A percentile compares a stretch with the other conserved stretches of the same genome.
phyloP scores from a whole-genome alignment of 2,888 invertebrate species.

The Sphaerophoria rueppellii region DNA sequence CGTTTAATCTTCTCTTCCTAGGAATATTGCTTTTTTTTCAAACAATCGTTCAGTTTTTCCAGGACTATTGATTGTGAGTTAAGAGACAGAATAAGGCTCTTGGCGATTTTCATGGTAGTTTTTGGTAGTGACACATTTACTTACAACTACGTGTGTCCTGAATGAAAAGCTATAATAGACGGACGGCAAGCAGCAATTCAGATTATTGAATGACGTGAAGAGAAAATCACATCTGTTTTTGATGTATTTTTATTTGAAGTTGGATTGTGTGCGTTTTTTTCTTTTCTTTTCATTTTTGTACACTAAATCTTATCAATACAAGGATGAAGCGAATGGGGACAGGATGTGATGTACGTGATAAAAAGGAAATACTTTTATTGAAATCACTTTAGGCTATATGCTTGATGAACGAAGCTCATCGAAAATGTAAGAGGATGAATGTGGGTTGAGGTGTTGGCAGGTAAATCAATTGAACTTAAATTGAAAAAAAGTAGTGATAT shows the following conservation, averaged over 20 bases:
- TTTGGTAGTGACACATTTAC: slow-evolving; percentile 59
- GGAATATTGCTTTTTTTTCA: not conserved
- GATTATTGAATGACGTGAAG: slow-evolving; percentile 25
- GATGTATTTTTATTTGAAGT: slow-evolving; percentile 57
- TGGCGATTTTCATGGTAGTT: slow-evolving; percentile 17
- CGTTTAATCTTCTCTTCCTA: slow-evolving; percentile 11
- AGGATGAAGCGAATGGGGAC: not conserved
- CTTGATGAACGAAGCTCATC: too few species aligned
- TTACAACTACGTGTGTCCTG: slow-evolving; percentile 41
- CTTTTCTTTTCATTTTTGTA: slow-evolving; percentile 11
- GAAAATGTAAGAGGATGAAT: too few species aligned
- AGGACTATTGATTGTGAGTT: not conserved
- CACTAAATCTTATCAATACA: slow-evolving; percentile 18
- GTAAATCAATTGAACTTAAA: too few species aligned
- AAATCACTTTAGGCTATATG: slow-evolving; percentile 41
- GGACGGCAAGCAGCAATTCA: not conserved
- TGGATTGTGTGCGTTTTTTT: not conserved
- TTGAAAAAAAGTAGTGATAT: too few species aligned
- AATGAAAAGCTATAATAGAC: slow-evolving; percentile 12
- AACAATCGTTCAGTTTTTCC: not conserved
- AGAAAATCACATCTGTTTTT: slow-evolving; percentile 62
- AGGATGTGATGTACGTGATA: not conserved
- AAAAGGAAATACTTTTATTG: slow-evolving; percentile 13
- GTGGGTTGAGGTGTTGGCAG: too few species aligned
- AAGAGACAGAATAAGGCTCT: not conserved